These are phyloP conservation scores for Chrysopilus asiliformis DNA, from an alignment of 2,888 invertebrate genomes.

Conservation along the genomic window DNA sequence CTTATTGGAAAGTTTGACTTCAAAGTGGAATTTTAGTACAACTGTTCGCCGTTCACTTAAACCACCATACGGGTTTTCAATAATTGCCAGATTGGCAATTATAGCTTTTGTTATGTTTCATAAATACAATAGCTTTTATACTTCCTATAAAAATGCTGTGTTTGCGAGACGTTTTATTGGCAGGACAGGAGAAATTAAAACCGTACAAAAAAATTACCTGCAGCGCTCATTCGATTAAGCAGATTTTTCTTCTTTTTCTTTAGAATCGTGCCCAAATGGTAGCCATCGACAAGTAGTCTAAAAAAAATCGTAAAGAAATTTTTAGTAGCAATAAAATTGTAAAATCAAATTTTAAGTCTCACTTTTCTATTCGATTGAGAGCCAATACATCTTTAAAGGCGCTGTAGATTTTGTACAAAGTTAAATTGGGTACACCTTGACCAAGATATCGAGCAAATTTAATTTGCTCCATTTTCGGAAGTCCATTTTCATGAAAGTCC, in stretches of 20 bases:
- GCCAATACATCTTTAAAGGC: constrained; percentile 33
- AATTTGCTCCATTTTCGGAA: constrained; percentile 35
- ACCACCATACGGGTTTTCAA: too few relatives aligned
- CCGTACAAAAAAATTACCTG: too few relatives aligned
- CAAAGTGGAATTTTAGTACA: too few relatives aligned
- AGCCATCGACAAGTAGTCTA: constrained; percentile 27
- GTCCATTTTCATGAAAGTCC: constrained; percentile 36
- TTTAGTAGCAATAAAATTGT: constrained; percentile 1
- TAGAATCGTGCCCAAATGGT: constrained; percentile 29
- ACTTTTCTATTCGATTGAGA: constrained; percentile 32
- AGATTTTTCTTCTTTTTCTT: constrained; percentile 34
- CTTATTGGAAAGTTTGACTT: too few relatives aligned
- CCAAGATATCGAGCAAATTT: constrained; percentile 36
- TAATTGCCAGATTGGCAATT: too few relatives aligned
- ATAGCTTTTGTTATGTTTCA: too few relatives aligned
- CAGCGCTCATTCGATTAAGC: constrained; percentile 30
- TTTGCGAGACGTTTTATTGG: too few relatives aligned
- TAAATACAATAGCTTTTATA: too few relatives aligned
- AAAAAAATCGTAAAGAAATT: constrained; percentile 7
- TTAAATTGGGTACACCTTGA: constrained; percentile 35
- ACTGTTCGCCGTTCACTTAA: too few relatives aligned
- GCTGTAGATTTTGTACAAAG: constrained; percentile 34
- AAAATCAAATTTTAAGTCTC: constrained; percentile 13
- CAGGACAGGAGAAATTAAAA: too few relatives aligned
- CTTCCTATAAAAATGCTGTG: too few relatives aligned